Conservation (phyloP, 2,113 vertebrate species). For the Leucoraja erinaceus region DNA sequence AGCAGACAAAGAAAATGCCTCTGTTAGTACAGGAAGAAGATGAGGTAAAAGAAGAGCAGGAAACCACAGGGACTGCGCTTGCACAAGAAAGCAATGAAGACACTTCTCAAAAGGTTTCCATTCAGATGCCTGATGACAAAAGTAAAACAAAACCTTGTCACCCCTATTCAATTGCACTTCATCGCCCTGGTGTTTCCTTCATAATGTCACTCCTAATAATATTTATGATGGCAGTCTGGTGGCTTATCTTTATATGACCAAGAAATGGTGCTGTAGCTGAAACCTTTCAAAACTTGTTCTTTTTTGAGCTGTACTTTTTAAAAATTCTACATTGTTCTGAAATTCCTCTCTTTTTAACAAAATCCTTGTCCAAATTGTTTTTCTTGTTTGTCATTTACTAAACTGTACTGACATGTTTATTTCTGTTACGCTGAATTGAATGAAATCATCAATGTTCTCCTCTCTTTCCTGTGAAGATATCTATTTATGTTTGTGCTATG, state of each 20-base stretch:
- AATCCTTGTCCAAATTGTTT: constrained; percentile 24
- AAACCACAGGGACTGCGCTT: constrained; percentile 59
- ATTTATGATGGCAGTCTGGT: constrained; percentile 73
- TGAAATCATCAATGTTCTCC: background rate
- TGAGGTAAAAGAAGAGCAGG: constrained; percentile 69
- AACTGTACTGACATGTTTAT: background rate
- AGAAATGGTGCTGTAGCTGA: constrained; percentile 39
- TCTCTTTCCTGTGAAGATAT: constrained; percentile 1
- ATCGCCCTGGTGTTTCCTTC: constrained; percentile 64
- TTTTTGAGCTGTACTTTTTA: constrained; percentile 11
- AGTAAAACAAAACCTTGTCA: constrained; percentile 62
- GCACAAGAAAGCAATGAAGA: constrained; percentile 57
- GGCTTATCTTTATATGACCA: constrained; percentile 77
- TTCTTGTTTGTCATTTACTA: background rate
- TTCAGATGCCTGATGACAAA: constrained; percentile 70
- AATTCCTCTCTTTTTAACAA: background rate
- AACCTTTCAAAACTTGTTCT: background rate
- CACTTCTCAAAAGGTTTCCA: constrained; percentile 65
- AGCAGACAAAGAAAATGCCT: constrained; percentile 73
- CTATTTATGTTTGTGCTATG: background rate
- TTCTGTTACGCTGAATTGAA: background rate
- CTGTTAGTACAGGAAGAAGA: constrained; percentile 73
- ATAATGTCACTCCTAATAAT: constrained; percentile 77
- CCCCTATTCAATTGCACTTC: constrained; percentile 63
- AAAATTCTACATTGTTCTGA: background rate